Conservation (phyloP, 37 sponge, comb jelly and placozoan genomes). For the Beroe ovata region DNA sequence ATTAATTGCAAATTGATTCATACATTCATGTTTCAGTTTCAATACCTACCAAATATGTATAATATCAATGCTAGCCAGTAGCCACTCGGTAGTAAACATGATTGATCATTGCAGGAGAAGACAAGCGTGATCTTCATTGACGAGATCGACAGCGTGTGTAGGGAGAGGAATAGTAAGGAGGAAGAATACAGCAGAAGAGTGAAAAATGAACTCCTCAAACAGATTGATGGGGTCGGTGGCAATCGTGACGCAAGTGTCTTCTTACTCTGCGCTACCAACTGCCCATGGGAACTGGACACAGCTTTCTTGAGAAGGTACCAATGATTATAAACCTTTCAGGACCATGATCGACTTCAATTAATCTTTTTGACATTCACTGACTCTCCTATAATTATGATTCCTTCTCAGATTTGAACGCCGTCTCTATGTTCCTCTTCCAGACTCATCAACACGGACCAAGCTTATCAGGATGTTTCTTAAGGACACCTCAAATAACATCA, state of each 20-base stretch:
- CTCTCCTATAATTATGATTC: too few relatives aligned
- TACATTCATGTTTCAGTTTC: too few relatives aligned
- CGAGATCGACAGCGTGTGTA: slow-evolving; percentile 90
- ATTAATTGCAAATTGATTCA: too few relatives aligned
- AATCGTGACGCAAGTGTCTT: slow-evolving; percentile 70
- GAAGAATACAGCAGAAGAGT: slow-evolving; percentile 87
- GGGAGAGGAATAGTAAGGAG: slow-evolving; percentile 74
- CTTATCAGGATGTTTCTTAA: slow-evolving; percentile 22
- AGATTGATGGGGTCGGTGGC: slow-evolving; percentile 80
- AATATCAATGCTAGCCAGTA: too few relatives aligned
- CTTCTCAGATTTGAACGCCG: slow-evolving; percentile 44
- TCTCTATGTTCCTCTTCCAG: slow-evolving; percentile 55
- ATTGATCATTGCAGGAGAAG: slow-evolving; percentile 16
- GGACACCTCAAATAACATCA: slow-evolving; percentile 35
- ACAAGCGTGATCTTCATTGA: slow-evolving; percentile 78
- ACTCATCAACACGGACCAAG: background rate
- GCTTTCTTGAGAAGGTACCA: slow-evolving; percentile 81
- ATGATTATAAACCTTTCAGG: too few relatives aligned
- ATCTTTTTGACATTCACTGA: too few relatives aligned
- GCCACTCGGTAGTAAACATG: too few relatives aligned
- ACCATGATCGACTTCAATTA: too few relatives aligned
- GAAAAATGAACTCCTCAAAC: slow-evolving; percentile 83
- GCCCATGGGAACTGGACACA: slow-evolving; percentile 89
- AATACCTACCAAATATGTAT: too few relatives aligned
- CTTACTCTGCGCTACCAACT: slow-evolving; percentile 86